These are phyloP conservation scores for Lasaia peninsularis DNA, from an alignment of 1,140 invertebrate species.

Conservation along the genomic window DNA sequence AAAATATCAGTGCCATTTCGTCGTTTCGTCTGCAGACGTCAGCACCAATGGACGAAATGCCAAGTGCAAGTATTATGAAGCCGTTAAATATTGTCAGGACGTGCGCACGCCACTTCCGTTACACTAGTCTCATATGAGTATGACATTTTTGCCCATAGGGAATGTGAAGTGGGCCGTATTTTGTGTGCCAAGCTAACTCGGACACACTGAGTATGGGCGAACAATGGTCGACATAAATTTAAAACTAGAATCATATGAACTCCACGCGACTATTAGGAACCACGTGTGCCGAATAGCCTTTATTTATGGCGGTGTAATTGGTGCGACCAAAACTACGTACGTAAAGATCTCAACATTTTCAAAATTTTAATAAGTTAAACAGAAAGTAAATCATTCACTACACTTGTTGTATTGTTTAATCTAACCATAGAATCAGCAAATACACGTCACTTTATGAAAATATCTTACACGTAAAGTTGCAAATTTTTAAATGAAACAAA, in stretches of 20 bases:
- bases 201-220: not conserved
- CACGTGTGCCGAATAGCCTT: not conserved
- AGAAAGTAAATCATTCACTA: too few relatives aligned
- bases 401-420: too few relatives aligned
- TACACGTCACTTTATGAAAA: too few relatives aligned
- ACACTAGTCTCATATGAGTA: conserved; percentile 15
- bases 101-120: conserved; percentile 7
- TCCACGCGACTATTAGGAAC: not conserved
- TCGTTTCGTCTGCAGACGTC: too few relatives aligned
- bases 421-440: too few relatives aligned
- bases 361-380: too few relatives aligned
- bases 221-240: conserved; percentile 7
- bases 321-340: too few relatives aligned
- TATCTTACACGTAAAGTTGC: too few relatives aligned
- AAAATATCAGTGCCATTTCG: too few relatives aligned
- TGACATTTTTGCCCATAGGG: conserved; percentile 9
- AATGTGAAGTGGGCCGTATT: conserved; percentile 3
- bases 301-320: not conserved
- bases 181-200: not conserved
- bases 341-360: too few relatives aligned
- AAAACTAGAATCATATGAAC: not conserved
- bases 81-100: conserved; percentile 12
- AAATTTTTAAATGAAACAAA: too few relatives aligned
- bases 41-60: not conserved
- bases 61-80: not conserved